These are phyloP conservation scores for Aphodius sticticus DNA, from an alignment of 2,888 invertebrate genomes.

Conservation along the genomic window DNA sequence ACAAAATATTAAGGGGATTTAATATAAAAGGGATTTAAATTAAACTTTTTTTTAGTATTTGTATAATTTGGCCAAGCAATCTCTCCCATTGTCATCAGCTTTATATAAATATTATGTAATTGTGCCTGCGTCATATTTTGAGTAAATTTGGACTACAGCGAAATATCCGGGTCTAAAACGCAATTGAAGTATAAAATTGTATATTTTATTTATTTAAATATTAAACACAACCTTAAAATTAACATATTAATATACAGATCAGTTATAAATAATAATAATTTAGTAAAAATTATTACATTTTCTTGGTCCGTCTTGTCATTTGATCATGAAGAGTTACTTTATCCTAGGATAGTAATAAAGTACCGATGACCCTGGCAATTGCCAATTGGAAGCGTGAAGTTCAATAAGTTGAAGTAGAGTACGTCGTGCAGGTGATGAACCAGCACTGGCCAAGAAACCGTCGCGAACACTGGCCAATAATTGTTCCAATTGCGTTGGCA, in stretches of 20 bases:
- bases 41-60: too few species aligned
- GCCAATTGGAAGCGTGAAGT: conserved; percentile 90
- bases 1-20: too few species aligned
- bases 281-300: neutral
- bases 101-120: neutral
- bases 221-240: neutral
- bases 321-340: conserved; percentile 46
- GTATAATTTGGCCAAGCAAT: too few species aligned
- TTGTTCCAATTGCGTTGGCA: conserved; percentile 82
- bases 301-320: neutral
- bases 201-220: neutral
- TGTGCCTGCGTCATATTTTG: neutral
- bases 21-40: too few species aligned
- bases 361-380: conserved; percentile 87
- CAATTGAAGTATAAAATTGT: neutral
- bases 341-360: conserved; percentile 83
- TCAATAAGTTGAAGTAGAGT: conserved; percentile 90
- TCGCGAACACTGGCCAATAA: conserved; percentile 83
- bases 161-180: neutral
- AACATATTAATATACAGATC: neutral
- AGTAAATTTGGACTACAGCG: neutral
- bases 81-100: too few species aligned
- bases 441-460: conserved; percentile 79
- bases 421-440: conserved; percentile 79
- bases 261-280: neutral